Base-by-base conservation (phyloP, 2,113 vertebrate species). In the Seriola rivoliana region DNA sequence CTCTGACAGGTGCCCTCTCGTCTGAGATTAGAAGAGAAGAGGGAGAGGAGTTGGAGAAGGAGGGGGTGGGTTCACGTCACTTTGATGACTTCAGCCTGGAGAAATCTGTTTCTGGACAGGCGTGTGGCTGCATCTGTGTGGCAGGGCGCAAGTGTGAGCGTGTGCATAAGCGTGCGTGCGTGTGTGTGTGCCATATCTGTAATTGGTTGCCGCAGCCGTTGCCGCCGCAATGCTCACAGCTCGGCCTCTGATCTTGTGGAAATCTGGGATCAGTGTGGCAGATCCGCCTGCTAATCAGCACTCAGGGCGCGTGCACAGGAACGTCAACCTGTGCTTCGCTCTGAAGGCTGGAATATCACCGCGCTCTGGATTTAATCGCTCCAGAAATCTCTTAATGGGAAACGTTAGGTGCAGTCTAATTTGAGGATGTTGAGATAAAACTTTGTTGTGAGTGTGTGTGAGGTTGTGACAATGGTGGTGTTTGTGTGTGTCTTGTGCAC, bases 221-320 rank as follows among this genome's bases (percentile, higher is more conserved):
- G 23, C 44, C 19, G 38, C 81, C 8, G 68, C 54, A 14, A 12
- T 42, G 78, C 80, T 85, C 75, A n/a, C 36, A 69, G 75, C 70
- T 58, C 17, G 69, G 59, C 89, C 87, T 92, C 85, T 93, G 90
- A 95, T 94, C 93, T 89, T 48, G 64, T 82, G 85, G 91, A 94
- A 94, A 93, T 94, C 91, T 88, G 77, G 91, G 92, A 91, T 94
- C 93, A 90, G 88, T 44, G 65, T 79, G 76, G 92, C 89, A 91
- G 93, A 93, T 89, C 88, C 54, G 76, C 78, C 46, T 38, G 73
- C 79, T 93, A 93, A 93, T 93, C 92, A 92, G 81, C 83, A 80
- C 76, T 67, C 85, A 1, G 75, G 46, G 65, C 73, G 68, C 42
- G 14, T 32, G 23, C 82, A 50, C 81, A 36, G 79, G 54, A 91